Base-by-base conservation (phyloP, 2,888 invertebrate species). In the Esperia sulphurella region DNA sequence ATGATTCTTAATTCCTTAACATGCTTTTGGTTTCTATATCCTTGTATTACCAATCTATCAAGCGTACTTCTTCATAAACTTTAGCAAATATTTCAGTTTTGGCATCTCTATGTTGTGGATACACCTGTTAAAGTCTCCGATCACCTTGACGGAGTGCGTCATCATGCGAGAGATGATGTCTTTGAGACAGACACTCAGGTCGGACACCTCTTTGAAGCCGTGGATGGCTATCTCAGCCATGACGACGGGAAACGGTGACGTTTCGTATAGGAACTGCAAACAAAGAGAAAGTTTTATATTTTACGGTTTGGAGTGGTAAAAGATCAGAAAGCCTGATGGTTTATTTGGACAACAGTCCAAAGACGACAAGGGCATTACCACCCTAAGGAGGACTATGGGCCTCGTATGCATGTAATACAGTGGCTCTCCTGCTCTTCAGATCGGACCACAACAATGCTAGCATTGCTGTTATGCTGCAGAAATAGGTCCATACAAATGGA, bases 91-190 rank as follows among this genome's bases (percentile, higher is more conserved):
- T 52, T 89, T 89, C 4, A 89, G 71, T 67, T 88, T 88, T 0
- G 88, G 88, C 89, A 89, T 89, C 55, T 89, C 89, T 7, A 88
- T 88, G 53, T 89, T 88, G 58, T 89, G 89, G 53, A 89, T 89
- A 58, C 89, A 89, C 21, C 86, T 73, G 63, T 89, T 89, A 63
- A 88, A 89, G 63, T 89, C 89, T 0, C 88, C 88, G 10, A 89
- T 88, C 43, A 89, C 88, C 60, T 89, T 88, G 8, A 89, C 88
- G 0, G 89, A 88, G 56, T 88, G 87, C 0, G 88, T 88, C 88
- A 88, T 88, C 89, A 89, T 88, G 37, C 87, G 64, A 0, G 88
- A 88, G 41, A 89, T 88, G 49, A 89, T 89, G 54, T 89, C 89
- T 43, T 89, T 89, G 10, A 89, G 76, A 48, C 89, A 89, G 8